phyloP scores from a whole-genome alignment of 2,888 invertebrate genomes.

The Melolontha melolontha region DNA sequence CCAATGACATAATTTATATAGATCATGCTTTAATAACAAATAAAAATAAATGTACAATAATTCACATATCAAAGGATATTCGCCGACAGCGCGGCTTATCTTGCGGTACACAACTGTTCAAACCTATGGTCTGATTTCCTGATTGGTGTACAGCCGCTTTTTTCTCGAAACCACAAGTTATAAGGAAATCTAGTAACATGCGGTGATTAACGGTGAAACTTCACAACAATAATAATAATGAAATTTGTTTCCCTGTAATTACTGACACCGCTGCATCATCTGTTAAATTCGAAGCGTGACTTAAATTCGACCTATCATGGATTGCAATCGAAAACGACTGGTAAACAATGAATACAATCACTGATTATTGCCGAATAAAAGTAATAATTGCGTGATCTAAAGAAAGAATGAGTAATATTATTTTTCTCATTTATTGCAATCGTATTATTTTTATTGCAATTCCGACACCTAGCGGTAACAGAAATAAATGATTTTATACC shows the following conservation, averaged over 20 bases:
- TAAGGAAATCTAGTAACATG: constrained; percentile 5
- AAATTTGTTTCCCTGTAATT: constrained; percentile 31
- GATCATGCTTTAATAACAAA: too few species aligned
- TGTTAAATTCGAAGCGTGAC: constrained; percentile 25
- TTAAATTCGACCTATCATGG: constrained; percentile 5
- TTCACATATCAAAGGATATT: constrained; percentile 6
- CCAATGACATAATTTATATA: too few species aligned
- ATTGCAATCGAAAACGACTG: background rate
- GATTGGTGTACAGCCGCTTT: background rate
- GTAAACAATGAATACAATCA: background rate
- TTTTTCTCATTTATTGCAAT: background rate
- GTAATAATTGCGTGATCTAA: background rate
- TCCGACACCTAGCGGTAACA: too few species aligned
- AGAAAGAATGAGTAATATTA: background rate
- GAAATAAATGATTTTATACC: too few species aligned
- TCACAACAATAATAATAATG: background rate
- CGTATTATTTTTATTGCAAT: too few species aligned
- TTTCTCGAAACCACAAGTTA: constrained; percentile 17
- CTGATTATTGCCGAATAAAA: background rate
- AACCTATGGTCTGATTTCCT: constrained; percentile 15
- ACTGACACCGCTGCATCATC: constrained; percentile 10
- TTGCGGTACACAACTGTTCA: constrained; percentile 22
- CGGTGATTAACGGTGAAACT: background rate
- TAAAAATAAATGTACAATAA: background rate
- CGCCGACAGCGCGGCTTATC: background rate